phyloP scores from a whole-genome alignment of 2,888 invertebrate genomes.

The Drosophila engyochracea region DNA sequence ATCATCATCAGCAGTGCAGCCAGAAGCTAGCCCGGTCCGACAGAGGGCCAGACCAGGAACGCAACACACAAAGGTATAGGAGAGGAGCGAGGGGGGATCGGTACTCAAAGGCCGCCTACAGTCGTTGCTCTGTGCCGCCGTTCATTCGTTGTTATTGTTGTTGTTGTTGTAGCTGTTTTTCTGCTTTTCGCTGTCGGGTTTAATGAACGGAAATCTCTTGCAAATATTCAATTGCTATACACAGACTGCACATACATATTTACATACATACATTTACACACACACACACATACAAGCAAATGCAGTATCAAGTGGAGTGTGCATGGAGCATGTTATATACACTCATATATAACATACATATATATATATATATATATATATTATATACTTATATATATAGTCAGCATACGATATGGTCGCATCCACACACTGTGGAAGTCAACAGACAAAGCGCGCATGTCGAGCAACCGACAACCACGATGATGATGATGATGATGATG shows the following conservation, averaged over 20 bases:
- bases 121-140: constrained; percentile 54
- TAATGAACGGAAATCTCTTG: constrained; percentile 84
- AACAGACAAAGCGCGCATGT: constrained; percentile 79
- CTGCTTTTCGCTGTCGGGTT: constrained; percentile 80
- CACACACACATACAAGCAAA: constrained; percentile 5
- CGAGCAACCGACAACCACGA: constrained; percentile 48
- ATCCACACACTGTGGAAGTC: constrained; percentile 57
- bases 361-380: constrained; percentile 7
- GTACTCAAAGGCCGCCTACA: constrained; percentile 73
- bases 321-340: constrained; percentile 24
- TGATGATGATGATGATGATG: constrained; percentile 26
- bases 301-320: constrained; percentile 46
- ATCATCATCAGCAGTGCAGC: constrained; percentile 41
- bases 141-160: constrained; percentile 7
- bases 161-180: constrained; percentile 47
- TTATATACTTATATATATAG: constrained; percentile 14
- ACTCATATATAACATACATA: constrained; percentile 1
- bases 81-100: constrained; percentile 2
- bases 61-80: constrained; percentile 3
- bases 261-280: constrained; percentile 19
- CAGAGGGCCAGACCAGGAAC: constrained; percentile 22
- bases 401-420: constrained; percentile 48
- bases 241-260: constrained; percentile 51
- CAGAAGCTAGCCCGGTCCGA: constrained; percentile 34
- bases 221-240: constrained; percentile 80